Base-by-base conservation (phyloP, 2,888 invertebrate species). In the Agonopterix heracliana region DNA sequence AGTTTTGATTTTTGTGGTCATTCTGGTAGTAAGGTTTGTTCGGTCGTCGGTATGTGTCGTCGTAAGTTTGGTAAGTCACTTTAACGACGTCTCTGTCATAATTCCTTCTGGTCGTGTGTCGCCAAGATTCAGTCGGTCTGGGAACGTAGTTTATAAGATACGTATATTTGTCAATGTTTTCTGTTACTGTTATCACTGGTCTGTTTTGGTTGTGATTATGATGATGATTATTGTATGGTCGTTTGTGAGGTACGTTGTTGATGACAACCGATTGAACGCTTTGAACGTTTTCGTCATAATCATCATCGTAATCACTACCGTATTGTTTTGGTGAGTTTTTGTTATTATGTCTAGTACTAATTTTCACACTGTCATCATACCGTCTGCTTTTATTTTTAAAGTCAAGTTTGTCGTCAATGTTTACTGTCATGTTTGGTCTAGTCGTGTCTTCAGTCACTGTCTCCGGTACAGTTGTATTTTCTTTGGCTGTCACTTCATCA, bases 361-460 rank as follows among this genome's bases (percentile, higher is more conserved):
- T 69, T 58, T 74, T 63, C 45, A 61, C 41, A 47, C 56, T 64
- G 49, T 74, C 65, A 50, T 77, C 81, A 48, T 71, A 81, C 10
- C 86, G 79, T 78, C 69, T 70, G 52, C 71, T 84, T 70, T 88
- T 88, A 53, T 87, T 83, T 64, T 74, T 85, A 63, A 91, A 82
- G 81, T 91, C 91, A 48, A 92, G 82, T 88, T 92, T 92, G 71
- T 91, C 91, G 59, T 89, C 90, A 44, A 91, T 86, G 53, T 76
- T 80, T 61, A 71, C 57, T 17, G 74, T 76, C 46, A 57, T 59
- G 48, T 68, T 66, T 44, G 55, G 56, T 61, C 67, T 74, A 34
- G 59, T 59, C 53, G 62, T 64, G 55, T 73, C 67, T 53, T 59
- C 54, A 38, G 58, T 63, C 48, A 67, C 64, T 47, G 58, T 58